A percentile compares a stretch with the other conserved stretches of the same genome.
Conservation (phyloP, 1,140 invertebrate species). For the Drosophila ercepeae region DNA sequence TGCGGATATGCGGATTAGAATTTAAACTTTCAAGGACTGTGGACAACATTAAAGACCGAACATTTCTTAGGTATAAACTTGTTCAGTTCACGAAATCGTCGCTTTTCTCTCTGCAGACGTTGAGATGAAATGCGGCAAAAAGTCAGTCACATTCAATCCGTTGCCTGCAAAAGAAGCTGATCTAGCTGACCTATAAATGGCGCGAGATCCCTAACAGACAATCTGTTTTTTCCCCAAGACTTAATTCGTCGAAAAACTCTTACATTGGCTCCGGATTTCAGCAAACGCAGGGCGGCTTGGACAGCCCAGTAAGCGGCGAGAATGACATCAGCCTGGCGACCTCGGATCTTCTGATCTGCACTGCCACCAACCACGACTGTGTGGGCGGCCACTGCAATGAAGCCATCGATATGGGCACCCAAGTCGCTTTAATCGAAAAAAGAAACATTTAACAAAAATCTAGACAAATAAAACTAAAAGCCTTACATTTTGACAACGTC, state of each 20-base stretch:
- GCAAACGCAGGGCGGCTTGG: conserved; percentile 95
- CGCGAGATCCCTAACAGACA: too few species aligned
- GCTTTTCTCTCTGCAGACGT: conserved; percentile 50
- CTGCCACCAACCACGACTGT: conserved; percentile 95
- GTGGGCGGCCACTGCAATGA: conserved; percentile 98
- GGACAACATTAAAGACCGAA: conserved; percentile 73
- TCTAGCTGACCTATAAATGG: too few species aligned
- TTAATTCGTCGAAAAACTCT: conserved; percentile 33
- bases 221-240: conserved; percentile 60
- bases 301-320: conserved; percentile 97
- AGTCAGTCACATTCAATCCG: conserved; percentile 55
- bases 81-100: conserved; percentile 75
- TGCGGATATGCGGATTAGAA: conserved; percentile 24
- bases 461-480: background rate
- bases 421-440: conserved; percentile 90
- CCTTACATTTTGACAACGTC: conserved; percentile 99
- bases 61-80: conserved; percentile 57
- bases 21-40: conserved; percentile 9
- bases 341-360: conserved; percentile 89
- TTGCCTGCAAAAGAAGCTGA: conserved; percentile 46
- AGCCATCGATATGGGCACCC: conserved; percentile 99
- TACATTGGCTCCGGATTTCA: conserved; percentile 96
- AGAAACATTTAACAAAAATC: background rate
- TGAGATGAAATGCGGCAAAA: conserved; percentile 48
- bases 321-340: conserved; percentile 97